Conservation (phyloP, 2,113 vertebrate species). For the Esox niger region DNA sequence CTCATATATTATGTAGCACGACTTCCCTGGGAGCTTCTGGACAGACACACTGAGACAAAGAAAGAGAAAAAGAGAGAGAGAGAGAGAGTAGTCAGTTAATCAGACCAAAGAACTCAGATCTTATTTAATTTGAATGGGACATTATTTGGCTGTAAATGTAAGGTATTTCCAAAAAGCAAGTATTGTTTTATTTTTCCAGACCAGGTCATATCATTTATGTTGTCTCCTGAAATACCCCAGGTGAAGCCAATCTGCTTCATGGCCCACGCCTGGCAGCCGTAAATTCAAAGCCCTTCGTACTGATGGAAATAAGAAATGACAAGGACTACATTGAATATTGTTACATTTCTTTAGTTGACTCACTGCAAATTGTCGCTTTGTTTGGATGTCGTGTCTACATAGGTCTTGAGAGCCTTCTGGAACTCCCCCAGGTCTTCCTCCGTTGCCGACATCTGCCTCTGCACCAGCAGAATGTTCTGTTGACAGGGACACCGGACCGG, state of each 20-base stretch:
- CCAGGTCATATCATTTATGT: no score
- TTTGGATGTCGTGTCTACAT: constrained; percentile 77
- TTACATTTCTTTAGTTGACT: constrained; percentile 54
- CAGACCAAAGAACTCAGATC: no score
- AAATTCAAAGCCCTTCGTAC: no score
- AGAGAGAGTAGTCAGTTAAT: not conserved
- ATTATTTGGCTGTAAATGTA: no score
- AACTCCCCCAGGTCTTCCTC: constrained; percentile 79
- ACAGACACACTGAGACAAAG: constrained; percentile 76
- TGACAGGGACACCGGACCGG: constrained; percentile 27
- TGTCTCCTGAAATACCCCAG: no score
- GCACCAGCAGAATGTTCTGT: constrained; percentile 91
- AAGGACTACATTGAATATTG: no score
- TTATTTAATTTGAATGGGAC: no score
- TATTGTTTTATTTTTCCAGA: no score
- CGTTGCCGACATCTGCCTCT: constrained; percentile 85
- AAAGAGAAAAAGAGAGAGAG: constrained; percentile 28
- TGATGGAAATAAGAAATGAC: no score
- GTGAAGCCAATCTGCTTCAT: no score
- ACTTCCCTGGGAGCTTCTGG: constrained; percentile 81
- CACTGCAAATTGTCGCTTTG: constrained; percentile 88
- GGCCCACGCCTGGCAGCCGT: no score
- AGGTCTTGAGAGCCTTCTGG: constrained; percentile 79
- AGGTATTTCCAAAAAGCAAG: no score
- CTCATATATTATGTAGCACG: constrained; percentile 88